Conservation (phyloP, 1,140 invertebrate species). For the Arctopsyche grandis region DNA sequence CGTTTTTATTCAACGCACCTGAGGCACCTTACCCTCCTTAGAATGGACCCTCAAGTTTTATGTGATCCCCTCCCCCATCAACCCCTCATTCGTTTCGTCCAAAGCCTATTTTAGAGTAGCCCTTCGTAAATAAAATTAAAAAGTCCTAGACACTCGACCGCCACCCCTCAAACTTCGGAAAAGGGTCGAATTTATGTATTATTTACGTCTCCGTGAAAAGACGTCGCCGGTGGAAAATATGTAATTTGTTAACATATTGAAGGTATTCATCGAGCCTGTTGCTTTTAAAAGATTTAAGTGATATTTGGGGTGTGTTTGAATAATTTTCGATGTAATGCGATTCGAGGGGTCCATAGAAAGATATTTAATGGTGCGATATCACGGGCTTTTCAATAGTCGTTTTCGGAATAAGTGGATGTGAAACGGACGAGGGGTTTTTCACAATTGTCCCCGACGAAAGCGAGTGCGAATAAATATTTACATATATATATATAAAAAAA, state of each 20-base stretch:
- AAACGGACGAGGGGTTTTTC: neutral
- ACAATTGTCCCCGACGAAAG: no score
- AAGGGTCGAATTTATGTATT: slow-evolving; percentile 12
- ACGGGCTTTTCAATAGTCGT: neutral
- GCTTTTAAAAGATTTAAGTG: neutral
- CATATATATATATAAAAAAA: no score
- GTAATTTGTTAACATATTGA: no score
- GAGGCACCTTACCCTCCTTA: slow-evolving; percentile 3
- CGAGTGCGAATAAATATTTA: no score
- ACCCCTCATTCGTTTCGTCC: neutral
- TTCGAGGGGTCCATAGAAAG: neutral
- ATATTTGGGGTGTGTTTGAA: neutral
- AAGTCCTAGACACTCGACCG: slow-evolving; percentile 5
- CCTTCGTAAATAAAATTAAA: slow-evolving; percentile 48
- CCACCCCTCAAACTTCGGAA: neutral
- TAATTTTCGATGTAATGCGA: slow-evolving; percentile 4
- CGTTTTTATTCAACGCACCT: slow-evolving; percentile 43
- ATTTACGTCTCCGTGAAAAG: no score
- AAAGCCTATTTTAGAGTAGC: slow-evolving; percentile 36
- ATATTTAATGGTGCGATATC: slow-evolving; percentile 14
- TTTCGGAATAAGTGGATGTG: neutral
- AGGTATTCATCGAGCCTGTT: no score
- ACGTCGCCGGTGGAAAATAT: no score
- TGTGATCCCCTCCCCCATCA: neutral
- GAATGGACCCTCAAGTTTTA: neutral